Percentiles rank a stretch among this genome's conserved stretches.
phyloP scores from a whole-genome alignment of 2,888 invertebrate species.

The Dasypogon diadema region DNA sequence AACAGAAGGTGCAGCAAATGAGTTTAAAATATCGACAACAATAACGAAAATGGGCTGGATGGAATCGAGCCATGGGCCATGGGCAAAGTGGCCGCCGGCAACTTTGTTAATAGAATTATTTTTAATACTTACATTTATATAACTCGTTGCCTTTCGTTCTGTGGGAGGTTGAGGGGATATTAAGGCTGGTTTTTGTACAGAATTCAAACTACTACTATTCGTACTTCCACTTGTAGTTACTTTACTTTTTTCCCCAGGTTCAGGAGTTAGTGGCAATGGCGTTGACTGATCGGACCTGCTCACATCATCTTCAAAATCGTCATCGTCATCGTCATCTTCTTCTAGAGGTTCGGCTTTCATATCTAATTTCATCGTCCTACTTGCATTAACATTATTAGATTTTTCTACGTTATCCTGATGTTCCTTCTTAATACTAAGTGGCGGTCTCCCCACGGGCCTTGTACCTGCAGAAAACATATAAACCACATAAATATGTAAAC shows the following conservation, averaged over 20 bases:
- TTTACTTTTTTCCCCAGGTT: slow-evolving; percentile 51
- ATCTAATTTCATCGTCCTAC: slow-evolving; percentile 65
- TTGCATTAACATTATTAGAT: slow-evolving; percentile 54
- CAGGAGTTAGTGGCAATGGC: slow-evolving; percentile 57
- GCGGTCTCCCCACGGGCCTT: slow-evolving; percentile 48
- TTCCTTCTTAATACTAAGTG: slow-evolving; percentile 58
- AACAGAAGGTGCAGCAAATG: too few species aligned
- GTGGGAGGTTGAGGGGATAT: slow-evolving; percentile 70
- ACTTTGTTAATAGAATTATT: too few species aligned
- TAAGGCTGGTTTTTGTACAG: slow-evolving; percentile 67
- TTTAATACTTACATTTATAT: slow-evolving; percentile 71
- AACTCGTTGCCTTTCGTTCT: slow-evolving; percentile 75
- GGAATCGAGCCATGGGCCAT: too few species aligned
- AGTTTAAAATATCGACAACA: too few species aligned
- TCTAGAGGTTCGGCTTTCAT: slow-evolving; percentile 65
- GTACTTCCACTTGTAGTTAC: slow-evolving; percentile 38
- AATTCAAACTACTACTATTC: slow-evolving; percentile 56
- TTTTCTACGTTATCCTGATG: slow-evolving; percentile 55
- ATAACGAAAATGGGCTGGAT: too few species aligned
- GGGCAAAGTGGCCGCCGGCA: too few species aligned
- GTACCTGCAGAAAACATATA: slow-evolving; percentile 6
- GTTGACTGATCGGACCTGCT: slow-evolving; percentile 64
- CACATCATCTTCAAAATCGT: slow-evolving; percentile 56
- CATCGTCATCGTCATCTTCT: slow-evolving; percentile 63
- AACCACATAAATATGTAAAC: too few species aligned